These are phyloP conservation scores for Chirona hameri DNA, from an alignment of 2,888 invertebrate genomes.

Conservation along the genomic window DNA sequence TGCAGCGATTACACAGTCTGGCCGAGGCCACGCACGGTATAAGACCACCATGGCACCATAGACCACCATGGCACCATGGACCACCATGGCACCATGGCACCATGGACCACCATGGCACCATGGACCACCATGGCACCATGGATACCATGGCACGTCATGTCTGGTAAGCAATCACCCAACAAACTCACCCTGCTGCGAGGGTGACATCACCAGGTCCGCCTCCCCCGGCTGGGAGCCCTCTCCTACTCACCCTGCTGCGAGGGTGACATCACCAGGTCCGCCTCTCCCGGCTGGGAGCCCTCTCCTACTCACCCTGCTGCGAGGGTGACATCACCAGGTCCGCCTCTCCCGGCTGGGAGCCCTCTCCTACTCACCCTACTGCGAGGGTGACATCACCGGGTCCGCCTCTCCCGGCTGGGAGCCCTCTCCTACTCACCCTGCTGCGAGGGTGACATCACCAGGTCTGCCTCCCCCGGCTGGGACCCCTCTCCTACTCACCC, in stretches of 20 bases:
- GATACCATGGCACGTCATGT: too few species aligned
- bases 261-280: conserved; percentile 3
- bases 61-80: too few species aligned
- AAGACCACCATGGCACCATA: too few species aligned
- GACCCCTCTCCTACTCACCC: conserved; percentile 33
- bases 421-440: conserved; percentile 29
- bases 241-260: not conserved
- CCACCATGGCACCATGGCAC: too few species aligned
- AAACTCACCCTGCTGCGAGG: not conserved
- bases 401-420: conserved; percentile 31
- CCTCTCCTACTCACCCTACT: conserved; percentile 9
- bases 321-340: conserved; percentile 11
- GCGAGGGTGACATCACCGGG: not conserved
- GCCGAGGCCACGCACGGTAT: too few species aligned
- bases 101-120: too few species aligned
- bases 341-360: conserved; percentile 31
- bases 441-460: not conserved
- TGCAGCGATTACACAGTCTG: too few species aligned
- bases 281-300: conserved; percentile 32
- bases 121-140: too few species aligned
- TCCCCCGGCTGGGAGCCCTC: conserved; percentile 33
- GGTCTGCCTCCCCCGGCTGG: not conserved
- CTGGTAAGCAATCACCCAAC: not conserved
- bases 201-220: conserved; percentile 8
- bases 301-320: not conserved